These are phyloP conservation scores for Takifugu rubripes DNA, from an alignment of 2,797 vertebrate species.

Conservation along the genomic window DNA sequence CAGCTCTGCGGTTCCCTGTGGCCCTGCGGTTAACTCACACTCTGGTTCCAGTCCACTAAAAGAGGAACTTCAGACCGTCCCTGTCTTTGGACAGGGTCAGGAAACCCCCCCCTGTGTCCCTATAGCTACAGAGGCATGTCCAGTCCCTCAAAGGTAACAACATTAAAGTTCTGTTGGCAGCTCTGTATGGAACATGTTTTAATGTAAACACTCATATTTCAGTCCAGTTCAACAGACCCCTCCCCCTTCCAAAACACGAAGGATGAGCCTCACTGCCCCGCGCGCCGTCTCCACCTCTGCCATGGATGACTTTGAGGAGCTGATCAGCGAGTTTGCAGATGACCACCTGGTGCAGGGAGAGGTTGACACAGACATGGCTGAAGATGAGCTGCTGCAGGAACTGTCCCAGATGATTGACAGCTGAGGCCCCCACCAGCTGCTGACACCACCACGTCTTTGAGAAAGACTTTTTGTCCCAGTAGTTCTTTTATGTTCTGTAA, in stretches of 20 bases:
- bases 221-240: slow-evolving; percentile 49
- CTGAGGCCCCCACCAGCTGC: slow-evolving; percentile 37
- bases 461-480: background rate
- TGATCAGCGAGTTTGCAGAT: slow-evolving; percentile 91
- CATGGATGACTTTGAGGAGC: slow-evolving; percentile 89
- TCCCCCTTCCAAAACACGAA: slow-evolving; percentile 71
- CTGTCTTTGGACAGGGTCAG: slow-evolving; percentile 40
- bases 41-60: slow-evolving; percentile 35
- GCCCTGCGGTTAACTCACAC: slow-evolving; percentile 7
- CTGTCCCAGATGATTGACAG: slow-evolving; percentile 73
- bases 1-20: slow-evolving; percentile 20
- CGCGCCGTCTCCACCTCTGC: slow-evolving; percentile 44
- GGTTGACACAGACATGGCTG: slow-evolving; percentile 86
- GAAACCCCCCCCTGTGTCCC: slow-evolving; percentile 15
- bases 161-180: too few relatives aligned
- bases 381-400: slow-evolving; percentile 72
- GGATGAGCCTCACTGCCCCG: slow-evolving; percentile 64
- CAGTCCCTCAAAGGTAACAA: slow-evolving; percentile 59
- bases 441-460: background rate
- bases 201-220: slow-evolving; percentile 20
- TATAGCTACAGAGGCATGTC: slow-evolving; percentile 29
- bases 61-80: slow-evolving; percentile 58
- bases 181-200: too few relatives aligned
- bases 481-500: too few relatives aligned
- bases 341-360: slow-evolving; percentile 84